phyloP scores from a whole-genome alignment of 2,113 vertebrate species.

The Pao palembangensis region DNA sequence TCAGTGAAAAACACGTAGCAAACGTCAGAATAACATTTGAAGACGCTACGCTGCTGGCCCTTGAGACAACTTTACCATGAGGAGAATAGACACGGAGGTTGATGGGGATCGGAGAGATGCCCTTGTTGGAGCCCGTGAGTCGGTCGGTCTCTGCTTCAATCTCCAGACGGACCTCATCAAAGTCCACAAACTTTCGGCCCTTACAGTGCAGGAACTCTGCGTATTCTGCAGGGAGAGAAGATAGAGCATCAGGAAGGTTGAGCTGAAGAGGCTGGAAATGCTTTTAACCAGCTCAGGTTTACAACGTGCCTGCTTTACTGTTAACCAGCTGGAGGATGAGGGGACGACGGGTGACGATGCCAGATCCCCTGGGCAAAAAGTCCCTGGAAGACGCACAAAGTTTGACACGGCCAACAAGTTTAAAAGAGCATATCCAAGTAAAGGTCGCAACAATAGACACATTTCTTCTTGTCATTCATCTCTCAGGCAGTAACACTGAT shows the following conservation, averaged over 20 bases:
- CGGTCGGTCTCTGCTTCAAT: constrained; percentile 92
- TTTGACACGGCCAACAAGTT: too few relatives aligned
- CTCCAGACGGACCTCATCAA: constrained; percentile 90
- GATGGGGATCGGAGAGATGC: constrained; percentile 91
- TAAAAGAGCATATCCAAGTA: too few relatives aligned
- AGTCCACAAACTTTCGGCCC: constrained; percentile 92
- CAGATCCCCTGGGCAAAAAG: constrained; percentile 91
- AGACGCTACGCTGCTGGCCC: background rate
- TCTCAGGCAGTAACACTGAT: too few relatives aligned
- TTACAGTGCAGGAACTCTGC: constrained; percentile 97
- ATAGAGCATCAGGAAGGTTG: background rate
- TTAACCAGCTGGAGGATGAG: constrained; percentile 94
- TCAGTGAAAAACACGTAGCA: too few relatives aligned
- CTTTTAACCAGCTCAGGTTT: background rate
- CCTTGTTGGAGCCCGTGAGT: constrained; percentile 91
- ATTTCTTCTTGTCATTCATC: too few relatives aligned
- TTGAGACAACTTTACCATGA: constrained; percentile 49
- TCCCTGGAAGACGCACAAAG: constrained; percentile 73
- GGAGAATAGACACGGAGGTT: constrained; percentile 93
- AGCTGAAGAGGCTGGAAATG: too few relatives aligned
- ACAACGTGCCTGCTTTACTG: constrained; percentile 82
- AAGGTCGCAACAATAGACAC: too few relatives aligned
- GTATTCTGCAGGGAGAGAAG: constrained; percentile 76
- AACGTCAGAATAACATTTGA: background rate
- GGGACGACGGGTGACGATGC: constrained; percentile 90